Evolutionary conservation across 1,140 invertebrate genomes (phyloP).

Genomic region (Argopecten irradians): DNA sequence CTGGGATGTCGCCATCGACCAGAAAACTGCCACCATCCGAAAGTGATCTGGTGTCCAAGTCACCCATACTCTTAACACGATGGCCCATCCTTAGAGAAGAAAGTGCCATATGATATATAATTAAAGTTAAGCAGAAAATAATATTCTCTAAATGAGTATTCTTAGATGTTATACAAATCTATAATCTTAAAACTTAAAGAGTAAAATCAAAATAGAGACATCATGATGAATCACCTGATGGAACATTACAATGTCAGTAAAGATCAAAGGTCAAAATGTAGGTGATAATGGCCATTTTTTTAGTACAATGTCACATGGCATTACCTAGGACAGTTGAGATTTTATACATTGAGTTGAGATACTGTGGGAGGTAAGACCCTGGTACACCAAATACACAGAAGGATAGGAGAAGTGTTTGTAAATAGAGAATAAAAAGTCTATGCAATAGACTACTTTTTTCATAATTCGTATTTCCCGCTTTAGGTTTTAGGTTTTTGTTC

Average conservation of each 20-base stretch:
- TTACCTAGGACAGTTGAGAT: not conserved
- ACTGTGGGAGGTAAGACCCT: slow-evolving; percentile 29
- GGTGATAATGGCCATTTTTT: too few relatives aligned
- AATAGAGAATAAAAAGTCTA: too few relatives aligned
- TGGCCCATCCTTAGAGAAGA: slow-evolving; percentile 46
- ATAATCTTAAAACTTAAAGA: too few relatives aligned
- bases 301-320: not conserved
- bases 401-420: too few relatives aligned
- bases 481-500: too few relatives aligned
- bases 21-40: slow-evolving; percentile 37
- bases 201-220: too few relatives aligned
- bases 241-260: too few relatives aligned
- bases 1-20: slow-evolving; percentile 55
- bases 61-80: slow-evolving; percentile 67
- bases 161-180: not conserved
- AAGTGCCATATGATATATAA: not conserved
- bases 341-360: not conserved
- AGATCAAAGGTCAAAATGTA: too few relatives aligned
- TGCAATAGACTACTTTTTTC: too few relatives aligned
- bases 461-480: too few relatives aligned
- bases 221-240: too few relatives aligned
- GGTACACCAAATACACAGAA: too few relatives aligned
- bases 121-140: not conserved
- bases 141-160: not conserved
- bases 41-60: slow-evolving; percentile 57